Evolutionary conservation across 2,113 vertebrate genomes (phyloP).

Genomic region (Ellobius talpinus): DNA sequence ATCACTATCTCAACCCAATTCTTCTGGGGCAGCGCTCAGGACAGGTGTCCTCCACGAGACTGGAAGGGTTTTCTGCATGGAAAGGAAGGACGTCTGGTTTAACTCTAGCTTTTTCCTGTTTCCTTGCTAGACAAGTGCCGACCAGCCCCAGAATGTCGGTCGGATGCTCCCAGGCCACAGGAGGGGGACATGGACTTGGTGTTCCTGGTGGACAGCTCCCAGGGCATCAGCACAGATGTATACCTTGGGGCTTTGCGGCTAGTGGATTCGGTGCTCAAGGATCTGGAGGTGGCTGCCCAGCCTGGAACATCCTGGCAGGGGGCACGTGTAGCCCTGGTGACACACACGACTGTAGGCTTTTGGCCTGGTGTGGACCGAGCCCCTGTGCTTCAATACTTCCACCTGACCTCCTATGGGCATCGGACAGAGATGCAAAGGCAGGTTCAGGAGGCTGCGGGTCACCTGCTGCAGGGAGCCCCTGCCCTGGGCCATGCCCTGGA

Average conservation of each 20-base stretch:
- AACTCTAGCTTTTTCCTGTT: neutral
- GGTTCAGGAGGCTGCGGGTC: conserved; percentile 79
- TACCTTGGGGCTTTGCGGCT: conserved; percentile 88
- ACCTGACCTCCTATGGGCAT: conserved; percentile 82
- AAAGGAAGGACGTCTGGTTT: neutral
- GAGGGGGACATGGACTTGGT: conserved; percentile 89
- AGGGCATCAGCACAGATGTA: conserved; percentile 83
- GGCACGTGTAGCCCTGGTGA: conserved; percentile 89
- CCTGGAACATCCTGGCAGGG: conserved; percentile 55
- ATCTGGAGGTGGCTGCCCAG: conserved; percentile 86
- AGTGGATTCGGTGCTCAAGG: conserved; percentile 87
- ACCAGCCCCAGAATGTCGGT: conserved; percentile 80
- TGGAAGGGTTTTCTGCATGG: neutral
- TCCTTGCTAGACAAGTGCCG: conserved; percentile 89
- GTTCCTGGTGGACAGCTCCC: conserved; percentile 91
- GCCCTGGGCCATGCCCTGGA: conserved; percentile 88
- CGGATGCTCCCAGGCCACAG: conserved; percentile 71
- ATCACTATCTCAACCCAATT: fast-evolving
- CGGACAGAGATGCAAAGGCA: conserved; percentile 86
- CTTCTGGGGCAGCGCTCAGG: neutral
- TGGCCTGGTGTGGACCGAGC: conserved; percentile 54
- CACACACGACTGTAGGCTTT: conserved; percentile 84
- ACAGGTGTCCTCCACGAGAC: fast-evolving
- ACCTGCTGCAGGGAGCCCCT: conserved; percentile 85
- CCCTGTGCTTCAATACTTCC: conserved; percentile 87